Conservation (phyloP, 2,797 vertebrate species). For the Dendrocincla fuliginosa region DNA sequence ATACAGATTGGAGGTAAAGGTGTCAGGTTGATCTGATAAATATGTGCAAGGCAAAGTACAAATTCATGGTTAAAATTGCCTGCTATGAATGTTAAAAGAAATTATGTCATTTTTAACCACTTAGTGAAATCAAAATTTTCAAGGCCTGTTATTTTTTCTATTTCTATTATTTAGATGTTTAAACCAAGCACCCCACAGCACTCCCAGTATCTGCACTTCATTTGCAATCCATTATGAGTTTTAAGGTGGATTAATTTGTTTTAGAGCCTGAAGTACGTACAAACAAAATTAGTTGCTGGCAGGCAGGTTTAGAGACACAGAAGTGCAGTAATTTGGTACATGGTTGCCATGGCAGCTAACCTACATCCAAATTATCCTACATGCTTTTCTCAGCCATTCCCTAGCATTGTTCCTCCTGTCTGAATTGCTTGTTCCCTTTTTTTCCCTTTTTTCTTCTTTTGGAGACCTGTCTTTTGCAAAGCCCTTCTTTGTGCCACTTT, state of each 20-base stretch:
- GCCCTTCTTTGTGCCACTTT: neutral
- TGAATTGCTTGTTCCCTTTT: neutral
- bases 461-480: neutral
- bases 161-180: neutral
- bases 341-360: slow-evolving; percentile 56
- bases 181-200: neutral
- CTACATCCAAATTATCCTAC: slow-evolving; percentile 12
- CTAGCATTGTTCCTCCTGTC: neutral
- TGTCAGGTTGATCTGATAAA: neutral
- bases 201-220: neutral
- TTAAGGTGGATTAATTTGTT: neutral
- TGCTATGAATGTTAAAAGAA: neutral
- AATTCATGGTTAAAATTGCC: neutral
- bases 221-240: neutral
- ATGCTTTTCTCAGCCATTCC: neutral
- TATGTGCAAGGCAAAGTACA: neutral
- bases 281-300: slow-evolving; percentile 14
- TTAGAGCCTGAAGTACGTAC: neutral
- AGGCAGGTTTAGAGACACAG: neutral
- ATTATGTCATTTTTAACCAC: neutral
- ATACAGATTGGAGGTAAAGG: neutral
- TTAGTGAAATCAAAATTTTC: neutral
- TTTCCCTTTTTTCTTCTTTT: neutral
- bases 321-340: slow-evolving; percentile 7
- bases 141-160: neutral